A percentile compares a stretch with the other conserved stretches of the same genome.
Conservation (phyloP, 1,140 invertebrate species). For the Plodia interpunctella region DNA sequence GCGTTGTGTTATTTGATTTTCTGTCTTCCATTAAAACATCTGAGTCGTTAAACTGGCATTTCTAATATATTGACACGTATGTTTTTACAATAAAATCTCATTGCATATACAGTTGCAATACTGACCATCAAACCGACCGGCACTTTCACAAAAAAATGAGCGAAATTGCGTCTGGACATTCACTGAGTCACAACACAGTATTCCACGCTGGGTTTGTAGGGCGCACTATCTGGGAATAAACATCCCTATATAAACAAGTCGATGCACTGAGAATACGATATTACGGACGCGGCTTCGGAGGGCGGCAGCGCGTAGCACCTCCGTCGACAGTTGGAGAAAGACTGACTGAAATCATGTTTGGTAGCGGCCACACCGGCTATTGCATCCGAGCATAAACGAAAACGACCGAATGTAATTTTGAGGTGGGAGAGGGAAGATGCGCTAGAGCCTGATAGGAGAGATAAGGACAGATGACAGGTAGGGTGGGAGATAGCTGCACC, state of each 20-base stretch:
- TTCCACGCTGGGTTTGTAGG: slow-evolving; percentile 38
- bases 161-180: slow-evolving; percentile 26
- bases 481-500: slow-evolving; percentile 56
- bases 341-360: slow-evolving; percentile 63
- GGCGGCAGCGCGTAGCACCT: slow-evolving; percentile 45
- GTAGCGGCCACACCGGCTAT: slow-evolving; percentile 57
- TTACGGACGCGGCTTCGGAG: slow-evolving; percentile 46
- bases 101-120: slow-evolving; percentile 26
- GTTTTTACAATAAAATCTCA: slow-evolving; percentile 51
- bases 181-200: slow-evolving; percentile 46
- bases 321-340: slow-evolving; percentile 49
- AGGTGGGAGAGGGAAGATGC: slow-evolving; percentile 48
- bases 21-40: slow-evolving; percentile 42
- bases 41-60: slow-evolving; percentile 37
- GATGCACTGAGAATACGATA: slow-evolving; percentile 37
- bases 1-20: slow-evolving; percentile 38
- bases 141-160: slow-evolving; percentile 35
- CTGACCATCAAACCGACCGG: slow-evolving; percentile 44
- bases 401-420: slow-evolving; percentile 65
- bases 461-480: slow-evolving; percentile 49
- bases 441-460: slow-evolving; percentile 22
- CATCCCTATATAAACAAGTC: slow-evolving; percentile 43
- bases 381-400: slow-evolving; percentile 69
- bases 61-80: slow-evolving; percentile 48
- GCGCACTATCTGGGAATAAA: slow-evolving; percentile 60